These are phyloP conservation scores for Paralichthys olivaceus DNA, from an alignment of 2,113 vertebrate genomes.

Conservation along the genomic window DNA sequence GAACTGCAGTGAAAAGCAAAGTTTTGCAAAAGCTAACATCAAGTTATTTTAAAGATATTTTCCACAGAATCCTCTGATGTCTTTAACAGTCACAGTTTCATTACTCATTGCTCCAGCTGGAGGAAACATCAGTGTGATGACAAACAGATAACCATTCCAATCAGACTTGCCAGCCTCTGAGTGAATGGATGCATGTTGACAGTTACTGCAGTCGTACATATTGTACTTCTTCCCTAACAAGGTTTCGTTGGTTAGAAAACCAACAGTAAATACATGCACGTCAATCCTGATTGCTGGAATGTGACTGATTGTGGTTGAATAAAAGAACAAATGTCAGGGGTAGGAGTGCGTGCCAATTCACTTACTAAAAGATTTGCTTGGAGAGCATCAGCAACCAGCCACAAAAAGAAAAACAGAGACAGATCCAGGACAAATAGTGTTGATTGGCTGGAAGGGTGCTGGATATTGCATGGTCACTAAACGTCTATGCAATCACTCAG, in stretches of 20 bases:
- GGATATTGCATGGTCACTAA: conserved; percentile 59
- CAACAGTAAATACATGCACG: conserved; percentile 46
- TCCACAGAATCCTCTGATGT: conserved; percentile 22
- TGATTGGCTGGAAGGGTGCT: conserved; percentile 53
- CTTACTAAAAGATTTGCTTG: conserved; percentile 64
- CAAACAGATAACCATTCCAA: conserved; percentile 43
- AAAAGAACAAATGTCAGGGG: conserved; percentile 56
- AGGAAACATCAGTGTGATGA: conserved; percentile 16
- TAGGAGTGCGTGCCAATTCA: conserved; percentile 42
- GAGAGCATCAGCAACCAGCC: conserved; percentile 59
- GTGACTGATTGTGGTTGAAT: conserved; percentile 60
- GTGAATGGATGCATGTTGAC: conserved; percentile 45
- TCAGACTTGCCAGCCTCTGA: conserved; percentile 39
- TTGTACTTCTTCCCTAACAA: conserved; percentile 30
- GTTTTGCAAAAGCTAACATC: conserved; percentile 7
- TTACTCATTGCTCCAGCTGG: conserved; percentile 22
- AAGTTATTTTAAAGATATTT: conserved; percentile 30
- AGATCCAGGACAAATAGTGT: conserved; percentile 58
- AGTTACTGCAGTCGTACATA: conserved; percentile 18
- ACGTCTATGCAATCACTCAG: conserved; percentile 27
- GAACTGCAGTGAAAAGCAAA: conserved; percentile 12
- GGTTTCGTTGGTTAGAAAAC: conserved; percentile 45
- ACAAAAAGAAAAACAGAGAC: conserved; percentile 45
- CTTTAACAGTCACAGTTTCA: conserved; percentile 15
- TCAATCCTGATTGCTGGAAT: conserved; percentile 37